phyloP scores from a whole-genome alignment of 1,140 invertebrate species.

The Zaprionus nigranus region DNA sequence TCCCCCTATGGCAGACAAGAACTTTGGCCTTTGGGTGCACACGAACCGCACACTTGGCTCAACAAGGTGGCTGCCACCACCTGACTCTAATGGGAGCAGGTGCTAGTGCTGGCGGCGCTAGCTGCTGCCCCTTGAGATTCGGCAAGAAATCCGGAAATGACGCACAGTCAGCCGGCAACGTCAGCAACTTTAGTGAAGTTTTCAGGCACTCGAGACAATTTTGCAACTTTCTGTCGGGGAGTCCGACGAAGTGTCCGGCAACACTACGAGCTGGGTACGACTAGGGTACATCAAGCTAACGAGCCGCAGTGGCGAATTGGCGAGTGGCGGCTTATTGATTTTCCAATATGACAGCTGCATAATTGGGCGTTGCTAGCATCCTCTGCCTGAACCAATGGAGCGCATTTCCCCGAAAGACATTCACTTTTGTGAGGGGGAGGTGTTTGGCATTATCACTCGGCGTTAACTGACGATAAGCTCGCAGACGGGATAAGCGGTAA shows the following conservation, averaged over 20 bases:
- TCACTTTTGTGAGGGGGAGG: conserved; percentile 9
- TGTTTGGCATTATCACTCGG: conserved; percentile 56
- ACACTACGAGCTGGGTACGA: background rate
- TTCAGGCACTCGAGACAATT: conserved; percentile 78
- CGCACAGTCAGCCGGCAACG: conserved; percentile 39
- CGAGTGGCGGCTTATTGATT: conserved; percentile 67
- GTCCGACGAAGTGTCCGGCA: conserved; percentile 32
- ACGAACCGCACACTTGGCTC: conserved; percentile 71
- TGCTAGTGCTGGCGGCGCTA: conserved; percentile 22
- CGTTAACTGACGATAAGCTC: conserved; percentile 62
- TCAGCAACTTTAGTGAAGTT: conserved; percentile 57
- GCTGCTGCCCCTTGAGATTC: conserved; percentile 60
- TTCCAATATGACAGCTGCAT: conserved; percentile 66
- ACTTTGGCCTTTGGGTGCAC: conserved; percentile 56
- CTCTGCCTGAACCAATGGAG: conserved; percentile 65
- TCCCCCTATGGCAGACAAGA: conserved; percentile 15
- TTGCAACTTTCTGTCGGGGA: conserved; percentile 67
- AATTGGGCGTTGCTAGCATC: conserved; percentile 55
- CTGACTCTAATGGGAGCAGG: conserved; percentile 42
- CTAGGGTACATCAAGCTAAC: conserved; percentile 65
- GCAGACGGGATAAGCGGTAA: conserved; percentile 33
- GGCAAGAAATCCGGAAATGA: conserved; percentile 74
- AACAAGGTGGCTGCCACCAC: conserved; percentile 60
- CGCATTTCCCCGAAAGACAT: conserved; percentile 32
- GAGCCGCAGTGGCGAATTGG: conserved; percentile 61